These are phyloP conservation scores for Dasysyrphus albostriatus DNA, from an alignment of 2,888 invertebrate species.

Conservation along the genomic window DNA sequence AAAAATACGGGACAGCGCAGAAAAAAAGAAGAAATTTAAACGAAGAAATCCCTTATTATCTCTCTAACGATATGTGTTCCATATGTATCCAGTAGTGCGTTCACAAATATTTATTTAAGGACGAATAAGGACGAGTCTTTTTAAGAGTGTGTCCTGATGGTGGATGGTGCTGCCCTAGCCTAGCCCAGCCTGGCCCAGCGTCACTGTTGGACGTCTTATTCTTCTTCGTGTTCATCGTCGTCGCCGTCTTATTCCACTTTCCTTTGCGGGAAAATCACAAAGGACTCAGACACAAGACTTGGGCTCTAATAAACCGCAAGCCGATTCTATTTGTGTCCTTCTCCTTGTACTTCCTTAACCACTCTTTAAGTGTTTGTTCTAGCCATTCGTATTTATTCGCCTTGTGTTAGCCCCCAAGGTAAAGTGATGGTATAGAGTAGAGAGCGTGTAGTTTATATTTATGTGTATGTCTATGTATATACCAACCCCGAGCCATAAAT, in stretches of 20 bases:
- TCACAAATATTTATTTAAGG: slow-evolving; percentile 76
- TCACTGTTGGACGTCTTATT: slow-evolving; percentile 56
- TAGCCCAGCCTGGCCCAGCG: neutral
- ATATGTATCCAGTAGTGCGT: slow-evolving; percentile 74
- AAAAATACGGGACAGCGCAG: neutral
- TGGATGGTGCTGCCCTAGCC: neutral
- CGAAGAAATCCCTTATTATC: slow-evolving; percentile 76
- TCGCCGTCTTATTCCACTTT: slow-evolving; percentile 30
- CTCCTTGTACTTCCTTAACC: slow-evolving; percentile 73
- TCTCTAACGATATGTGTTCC: slow-evolving; percentile 75
- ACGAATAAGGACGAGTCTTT: slow-evolving; percentile 68
- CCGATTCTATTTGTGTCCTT: slow-evolving; percentile 77
- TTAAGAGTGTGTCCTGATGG: slow-evolving; percentile 41
- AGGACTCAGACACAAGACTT: slow-evolving; percentile 73
- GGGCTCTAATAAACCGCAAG: slow-evolving; percentile 77
- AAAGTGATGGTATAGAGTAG: slow-evolving; percentile 11
- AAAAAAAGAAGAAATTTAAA: slow-evolving; percentile 59
- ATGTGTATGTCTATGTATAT: slow-evolving; percentile 15
- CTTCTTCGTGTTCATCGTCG: slow-evolving; percentile 7
- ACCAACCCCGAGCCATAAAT: slow-evolving; percentile 58
- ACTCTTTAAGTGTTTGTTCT: slow-evolving; percentile 77
- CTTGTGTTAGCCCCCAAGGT: slow-evolving; percentile 71
- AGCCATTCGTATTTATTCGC: slow-evolving; percentile 75
- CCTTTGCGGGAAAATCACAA: slow-evolving; percentile 71
- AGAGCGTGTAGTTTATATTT: slow-evolving; percentile 9